Evolutionary conservation across 1,140 invertebrate species (phyloP).

Genomic region (Lanistes nyassanus): DNA sequence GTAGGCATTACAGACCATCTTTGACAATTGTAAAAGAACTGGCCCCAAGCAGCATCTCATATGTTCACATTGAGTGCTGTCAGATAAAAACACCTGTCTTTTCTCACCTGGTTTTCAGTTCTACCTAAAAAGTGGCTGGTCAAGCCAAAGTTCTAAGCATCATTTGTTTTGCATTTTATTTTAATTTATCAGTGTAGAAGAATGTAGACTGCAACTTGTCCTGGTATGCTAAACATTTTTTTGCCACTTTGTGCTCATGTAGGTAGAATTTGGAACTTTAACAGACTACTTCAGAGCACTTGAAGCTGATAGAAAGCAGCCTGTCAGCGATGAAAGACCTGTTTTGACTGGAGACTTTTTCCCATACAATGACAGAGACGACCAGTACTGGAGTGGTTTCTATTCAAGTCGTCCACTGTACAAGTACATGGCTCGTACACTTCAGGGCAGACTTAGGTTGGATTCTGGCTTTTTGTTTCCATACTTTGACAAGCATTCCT

Average conservation of each 20-base stretch:
- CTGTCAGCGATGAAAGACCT: neutral
- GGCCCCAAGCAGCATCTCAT: too few relatives aligned
- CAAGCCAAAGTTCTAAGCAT: too few relatives aligned
- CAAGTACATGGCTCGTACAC: constrained; percentile 89
- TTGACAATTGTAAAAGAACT: too few relatives aligned
- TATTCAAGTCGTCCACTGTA: constrained; percentile 92
- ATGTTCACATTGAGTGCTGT: too few relatives aligned
- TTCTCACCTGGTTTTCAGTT: too few relatives aligned
- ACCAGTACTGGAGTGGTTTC: constrained; percentile 97
- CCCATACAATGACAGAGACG: constrained; percentile 94
- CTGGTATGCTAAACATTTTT: too few relatives aligned
- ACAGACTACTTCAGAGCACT: constrained; percentile 91
- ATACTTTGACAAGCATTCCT: neutral
- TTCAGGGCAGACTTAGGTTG: constrained; percentile 76
- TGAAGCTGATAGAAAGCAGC: constrained; percentile 29
- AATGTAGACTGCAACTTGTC: too few relatives aligned
- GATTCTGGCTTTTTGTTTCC: neutral
- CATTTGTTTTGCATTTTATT: too few relatives aligned
- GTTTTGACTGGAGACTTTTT: constrained; percentile 91
- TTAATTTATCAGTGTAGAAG: too few relatives aligned
- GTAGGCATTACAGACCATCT: too few relatives aligned
- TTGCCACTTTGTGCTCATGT: neutral
- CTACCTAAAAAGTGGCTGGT: too few relatives aligned
- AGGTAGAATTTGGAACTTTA: constrained; percentile 84
- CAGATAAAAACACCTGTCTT: too few relatives aligned